Base-by-base conservation (phyloP, 1,140 invertebrate genomes). In the Caenorhabditis remanei region DNA sequence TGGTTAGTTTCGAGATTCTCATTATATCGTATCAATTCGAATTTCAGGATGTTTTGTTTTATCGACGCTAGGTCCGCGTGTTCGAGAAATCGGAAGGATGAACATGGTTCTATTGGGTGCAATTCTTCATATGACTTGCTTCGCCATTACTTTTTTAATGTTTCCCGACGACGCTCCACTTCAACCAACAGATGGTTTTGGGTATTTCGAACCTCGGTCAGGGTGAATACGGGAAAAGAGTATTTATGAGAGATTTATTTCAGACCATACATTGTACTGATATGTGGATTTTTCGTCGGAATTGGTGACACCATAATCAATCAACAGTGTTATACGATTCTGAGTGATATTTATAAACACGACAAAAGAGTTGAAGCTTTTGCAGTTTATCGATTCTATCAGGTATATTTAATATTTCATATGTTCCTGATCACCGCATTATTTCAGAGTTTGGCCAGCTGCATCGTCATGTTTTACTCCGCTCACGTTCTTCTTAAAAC, bases 301-400 rank as follows among this genome's bases (percentile, higher is more conserved):
- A 11, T 79, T 4, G 71, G 71, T 0, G 71, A 79, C n/a, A 53
- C 71, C 4, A 50, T 79, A 13, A 46, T 79, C 71, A 79, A 79
- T 24, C 71, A 79, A 50, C 71, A 79, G n/a, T 79, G 71, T n/a
- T 79, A 79, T 46, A 79, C 71, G 11, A 79, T 79, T 79, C 46
- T 79, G 4, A 79, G 46, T 24, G 71, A 79, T 14, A 79, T 79
- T 24, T 79, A 46, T 24, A 46, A 79, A 4, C 21, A 79, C 13
- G 46, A 53, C 11, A 53, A 79, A 24, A 13, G 71, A 16, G 41
- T 79, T 13, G 71, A 79, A 50, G 71, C 71, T 4, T 79, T 79
- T 50, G 71, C 71, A 32, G 71, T 79, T 48, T 79, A 79, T 50
- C 6, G 71, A 21, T 79, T 79, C 24, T 79, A 79, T 79, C 71